These are phyloP conservation scores for Apostichopus californicus DNA, from an alignment of 35 echinoderm and acorn worm species.

Conservation along the genomic window DNA sequence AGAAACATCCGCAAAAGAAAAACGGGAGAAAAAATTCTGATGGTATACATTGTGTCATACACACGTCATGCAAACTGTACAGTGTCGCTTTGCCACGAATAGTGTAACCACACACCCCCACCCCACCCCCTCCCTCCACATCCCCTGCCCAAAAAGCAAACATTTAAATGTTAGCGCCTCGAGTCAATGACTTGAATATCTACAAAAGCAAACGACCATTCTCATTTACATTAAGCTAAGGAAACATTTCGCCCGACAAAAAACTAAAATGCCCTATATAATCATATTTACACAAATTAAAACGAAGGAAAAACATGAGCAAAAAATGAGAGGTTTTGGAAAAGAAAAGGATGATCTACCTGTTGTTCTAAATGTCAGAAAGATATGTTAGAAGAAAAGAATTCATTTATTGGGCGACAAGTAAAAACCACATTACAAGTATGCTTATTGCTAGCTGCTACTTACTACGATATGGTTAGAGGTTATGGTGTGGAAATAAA, in stretches of 20 bases:
- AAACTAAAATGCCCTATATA: slow-evolving; percentile 5
- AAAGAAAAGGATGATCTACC: too few species aligned
- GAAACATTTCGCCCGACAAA: neutral
- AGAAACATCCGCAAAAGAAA: neutral
- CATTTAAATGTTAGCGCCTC: neutral
- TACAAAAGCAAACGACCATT: neutral
- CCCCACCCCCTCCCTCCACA: too few species aligned
- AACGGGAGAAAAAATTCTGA: neutral
- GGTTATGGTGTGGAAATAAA: too few species aligned
- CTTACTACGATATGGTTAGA: too few species aligned
- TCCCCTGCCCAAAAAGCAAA: too few species aligned
- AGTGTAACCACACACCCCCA: too few species aligned
- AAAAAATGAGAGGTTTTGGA: neutral
- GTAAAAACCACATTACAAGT: too few species aligned
- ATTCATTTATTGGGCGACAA: too few species aligned
- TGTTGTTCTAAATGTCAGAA: too few species aligned
- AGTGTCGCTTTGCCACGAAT: neutral
- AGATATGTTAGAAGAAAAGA: too few species aligned
- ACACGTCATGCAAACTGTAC: slow-evolving; percentile 16
- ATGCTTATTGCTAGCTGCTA: too few species aligned
- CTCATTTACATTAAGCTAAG: neutral
- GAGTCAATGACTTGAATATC: neutral
- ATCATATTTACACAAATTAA: neutral
- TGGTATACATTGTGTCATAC: slow-evolving; percentile 20
- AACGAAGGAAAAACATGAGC: neutral